These are phyloP conservation scores for Atta cephalotes DNA, from an alignment of 1,140 invertebrate species.

Conservation along the genomic window DNA sequence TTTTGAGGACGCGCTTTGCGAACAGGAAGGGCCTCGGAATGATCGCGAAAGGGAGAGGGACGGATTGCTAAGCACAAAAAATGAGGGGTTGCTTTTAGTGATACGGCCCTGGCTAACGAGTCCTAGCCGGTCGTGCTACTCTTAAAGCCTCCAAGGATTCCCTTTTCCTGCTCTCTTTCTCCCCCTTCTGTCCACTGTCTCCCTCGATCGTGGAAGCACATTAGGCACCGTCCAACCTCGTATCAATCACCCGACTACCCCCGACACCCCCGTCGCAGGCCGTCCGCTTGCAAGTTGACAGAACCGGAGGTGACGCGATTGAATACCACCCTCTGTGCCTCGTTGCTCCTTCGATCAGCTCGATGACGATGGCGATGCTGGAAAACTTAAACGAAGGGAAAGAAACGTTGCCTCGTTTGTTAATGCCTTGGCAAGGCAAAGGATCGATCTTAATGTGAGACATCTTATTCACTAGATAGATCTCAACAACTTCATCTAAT, in stretches of 20 bases:
- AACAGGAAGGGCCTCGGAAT: not conserved
- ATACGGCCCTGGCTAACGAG: conserved; percentile 84
- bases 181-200: conserved; percentile 53
- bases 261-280: conserved; percentile 54
- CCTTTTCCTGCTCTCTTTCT: conserved; percentile 69
- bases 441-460: conserved; percentile 2
- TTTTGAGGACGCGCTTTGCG: conserved; percentile 77
- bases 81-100: conserved; percentile 82
- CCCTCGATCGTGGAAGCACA: conserved; percentile 72
- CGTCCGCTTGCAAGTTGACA: conserved; percentile 75
- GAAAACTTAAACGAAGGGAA: conserved; percentile 54
- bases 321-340: conserved; percentile 76
- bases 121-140: conserved; percentile 80
- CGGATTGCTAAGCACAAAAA: conserved; percentile 76
- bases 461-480: not conserved
- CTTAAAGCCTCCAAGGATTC: conserved; percentile 82
- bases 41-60: conserved; percentile 33
- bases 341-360: conserved; percentile 24
- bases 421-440: conserved; percentile 8
- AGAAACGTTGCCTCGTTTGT: conserved; percentile 55
- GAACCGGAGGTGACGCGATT: conserved; percentile 83
- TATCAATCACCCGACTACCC: conserved; percentile 82
- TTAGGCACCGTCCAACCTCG: conserved; percentile 83
- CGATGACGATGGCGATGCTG: conserved; percentile 54
- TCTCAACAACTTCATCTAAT: not conserved